A percentile compares a stretch with the other conserved stretches of the same genome.
phyloP scores from a whole-genome alignment of 37 sponge, comb jelly and placozoan species.

The Theonella swinhoei region DNA sequence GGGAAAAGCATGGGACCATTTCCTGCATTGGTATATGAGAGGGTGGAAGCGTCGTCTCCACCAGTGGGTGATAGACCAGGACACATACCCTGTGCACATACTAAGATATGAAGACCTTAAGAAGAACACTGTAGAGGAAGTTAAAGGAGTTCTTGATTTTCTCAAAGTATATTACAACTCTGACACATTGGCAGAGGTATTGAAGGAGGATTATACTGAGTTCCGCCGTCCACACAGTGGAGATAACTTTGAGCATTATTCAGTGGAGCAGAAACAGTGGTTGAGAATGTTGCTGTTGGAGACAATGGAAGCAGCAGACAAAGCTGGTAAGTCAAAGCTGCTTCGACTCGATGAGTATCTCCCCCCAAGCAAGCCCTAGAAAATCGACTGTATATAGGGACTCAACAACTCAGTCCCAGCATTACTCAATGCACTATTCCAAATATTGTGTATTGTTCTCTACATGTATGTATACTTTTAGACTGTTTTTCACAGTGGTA shows the following conservation, averaged over 20 bases:
- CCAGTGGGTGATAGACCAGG: conserved; percentile 25
- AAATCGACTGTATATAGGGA: too few relatives aligned
- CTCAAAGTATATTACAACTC: conserved; percentile 22
- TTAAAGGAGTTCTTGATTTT: conserved; percentile 47
- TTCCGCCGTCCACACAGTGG: conserved; percentile 5
- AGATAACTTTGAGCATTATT: conserved; percentile 35
- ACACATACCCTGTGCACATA: conserved; percentile 13
- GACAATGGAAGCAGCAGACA: too few relatives aligned
- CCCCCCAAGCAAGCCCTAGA: too few relatives aligned
- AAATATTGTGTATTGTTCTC: too few relatives aligned
- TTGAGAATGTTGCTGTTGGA: too few relatives aligned
- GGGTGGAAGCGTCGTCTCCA: conserved; percentile 20
- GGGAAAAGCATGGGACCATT: conserved; percentile 33
- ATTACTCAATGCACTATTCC: too few relatives aligned
- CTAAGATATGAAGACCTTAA: conserved; percentile 47
- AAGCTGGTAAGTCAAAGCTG: too few relatives aligned
- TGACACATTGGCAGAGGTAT: not conserved
- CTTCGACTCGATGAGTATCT: too few relatives aligned
- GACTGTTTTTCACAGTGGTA: too few relatives aligned
- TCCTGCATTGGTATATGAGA: not conserved
- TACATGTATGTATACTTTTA: too few relatives aligned
- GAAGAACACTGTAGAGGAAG: not conserved
- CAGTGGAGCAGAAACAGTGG: conserved; percentile 4
- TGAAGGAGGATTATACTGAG: not conserved
- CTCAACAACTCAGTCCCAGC: too few relatives aligned